Conservation (phyloP, 1,140 invertebrate genomes). For the Pseudoatta argentina region DNA sequence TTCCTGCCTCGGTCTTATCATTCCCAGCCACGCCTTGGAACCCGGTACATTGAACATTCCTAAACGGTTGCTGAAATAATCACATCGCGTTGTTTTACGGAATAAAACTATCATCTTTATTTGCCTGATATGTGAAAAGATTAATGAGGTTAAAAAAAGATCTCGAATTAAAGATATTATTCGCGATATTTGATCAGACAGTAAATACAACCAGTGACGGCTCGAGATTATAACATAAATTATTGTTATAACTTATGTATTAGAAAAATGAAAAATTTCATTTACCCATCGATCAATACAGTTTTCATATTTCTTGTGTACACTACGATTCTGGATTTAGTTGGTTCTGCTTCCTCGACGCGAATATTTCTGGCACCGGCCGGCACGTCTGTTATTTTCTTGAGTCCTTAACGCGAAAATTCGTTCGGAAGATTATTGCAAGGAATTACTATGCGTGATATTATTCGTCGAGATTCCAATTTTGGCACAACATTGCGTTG, state of each 20-base stretch:
- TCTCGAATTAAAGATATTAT: neutral
- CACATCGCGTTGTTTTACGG: conserved; percentile 21
- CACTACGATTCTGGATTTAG: conserved; percentile 87
- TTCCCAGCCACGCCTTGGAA: conserved; percentile 81
- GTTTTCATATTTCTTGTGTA: conserved; percentile 81
- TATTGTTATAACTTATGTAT: too few relatives aligned
- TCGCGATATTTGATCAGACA: neutral
- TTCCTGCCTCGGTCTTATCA: conserved; percentile 80
- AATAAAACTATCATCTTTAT: conserved; percentile 1
- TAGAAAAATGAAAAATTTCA: conserved; percentile 5
- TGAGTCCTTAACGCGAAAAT: conserved; percentile 82
- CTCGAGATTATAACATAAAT: conserved; percentile 4
- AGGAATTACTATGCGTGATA: conserved; percentile 13
- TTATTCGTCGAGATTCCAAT: conserved; percentile 60
- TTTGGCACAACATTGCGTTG: conserved; percentile 19
- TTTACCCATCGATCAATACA: conserved; percentile 79
- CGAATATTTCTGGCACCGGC: conserved; percentile 87
- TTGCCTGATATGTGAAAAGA: neutral
- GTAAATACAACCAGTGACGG: neutral
- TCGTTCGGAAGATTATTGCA: conserved; percentile 47
- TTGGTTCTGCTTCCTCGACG: conserved; percentile 86
- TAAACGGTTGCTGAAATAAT: conserved; percentile 78
- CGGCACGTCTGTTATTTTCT: conserved; percentile 86
- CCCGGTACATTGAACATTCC: conserved; percentile 82
- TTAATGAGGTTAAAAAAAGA: neutral